Base-by-base conservation (phyloP, 2,113 vertebrate species). In the Xiphophorus hellerii region DNA sequence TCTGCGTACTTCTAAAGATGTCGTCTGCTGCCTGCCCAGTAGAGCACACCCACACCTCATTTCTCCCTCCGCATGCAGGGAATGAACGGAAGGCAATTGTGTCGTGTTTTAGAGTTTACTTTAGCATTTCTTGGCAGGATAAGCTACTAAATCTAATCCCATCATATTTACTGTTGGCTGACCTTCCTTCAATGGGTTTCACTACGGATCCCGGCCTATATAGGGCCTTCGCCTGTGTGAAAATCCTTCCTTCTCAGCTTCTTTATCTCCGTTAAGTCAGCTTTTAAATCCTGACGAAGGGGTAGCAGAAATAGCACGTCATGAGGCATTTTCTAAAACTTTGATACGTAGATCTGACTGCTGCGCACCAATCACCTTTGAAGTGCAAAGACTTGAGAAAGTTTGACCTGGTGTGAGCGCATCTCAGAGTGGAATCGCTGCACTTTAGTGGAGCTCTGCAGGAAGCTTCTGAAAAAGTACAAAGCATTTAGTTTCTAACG, bases 1-100 rank as follows among this genome's bases (percentile, higher is more conserved):
- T 72, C 29, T 51, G 33, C 73, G 74, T 64, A 51, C 73, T 84
- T 85, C 66, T 83, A 86, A 78, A 74, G 76, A 89, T 76, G 78
- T 73, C 73, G 39, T 76, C 71, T 62, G 54, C 61, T n/a, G 60
- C 69, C 73, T 70, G 14, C 12, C 11, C 39, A 14, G 39, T 62
- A 65, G 74, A 76, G 69, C 54, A 66, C 68, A 76, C 44, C 62
- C 75, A 71, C 25, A 30, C 62, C 60, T 78, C 0, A 2, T 81
- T 61, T 75, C 44, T 73, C 25, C 31, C 44, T 71, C 20, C 27
- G 35, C 27, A 8, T 66, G 39, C 78, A 14, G 30, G 2, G 28
- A 71, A 76, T 66, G 31, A 58, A 80, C 60, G 31, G 62, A 76
- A 17, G 28, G 67, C 69, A 37, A 62, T 83, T 87, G 83, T 87